A percentile compares a stretch with the other conserved stretches of the same genome.
Conservation (phyloP, 2,113 vertebrate genomes). For the Octodon degus region DNA sequence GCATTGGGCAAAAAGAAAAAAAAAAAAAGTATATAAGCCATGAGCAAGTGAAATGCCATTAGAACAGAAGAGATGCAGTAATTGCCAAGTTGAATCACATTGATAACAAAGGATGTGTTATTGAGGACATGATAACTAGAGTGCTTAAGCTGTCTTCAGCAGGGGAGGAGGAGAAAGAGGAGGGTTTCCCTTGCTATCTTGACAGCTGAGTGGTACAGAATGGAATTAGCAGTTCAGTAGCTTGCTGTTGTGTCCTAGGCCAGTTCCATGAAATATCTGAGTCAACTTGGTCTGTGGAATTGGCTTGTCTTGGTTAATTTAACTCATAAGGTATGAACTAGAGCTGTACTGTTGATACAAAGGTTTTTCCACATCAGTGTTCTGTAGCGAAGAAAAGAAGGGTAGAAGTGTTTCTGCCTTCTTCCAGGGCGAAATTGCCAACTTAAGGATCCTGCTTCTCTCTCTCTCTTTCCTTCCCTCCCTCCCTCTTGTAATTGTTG, state of each 20-base stretch:
- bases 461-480: neutral
- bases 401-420: neutral
- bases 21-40: neutral
- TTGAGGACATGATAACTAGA: neutral
- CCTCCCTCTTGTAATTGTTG: no score
- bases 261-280: neutral
- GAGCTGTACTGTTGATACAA: slow-evolving; percentile 22
- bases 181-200: neutral
- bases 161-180: neutral
- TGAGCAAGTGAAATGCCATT: slow-evolving; percentile 50
- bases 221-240: neutral
- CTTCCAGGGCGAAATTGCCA: slow-evolving; percentile 14
- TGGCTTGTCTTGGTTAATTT: slow-evolving; percentile 31
- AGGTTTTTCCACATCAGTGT: neutral
- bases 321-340: slow-evolving; percentile 33
- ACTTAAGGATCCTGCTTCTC: slow-evolving; percentile 5
- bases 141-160: slow-evolving; percentile 50
- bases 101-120: slow-evolving; percentile 59
- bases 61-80: slow-evolving; percentile 31
- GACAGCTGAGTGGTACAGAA: neutral
- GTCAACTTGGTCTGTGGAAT: neutral
- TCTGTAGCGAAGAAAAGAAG: slow-evolving; percentile 30
- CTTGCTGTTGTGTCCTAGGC: neutral
- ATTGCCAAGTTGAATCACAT: slow-evolving; percentile 48
- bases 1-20: neutral